Conservation (phyloP, 2,888 invertebrate genomes). For the Eugnorisma glareosa region DNA sequence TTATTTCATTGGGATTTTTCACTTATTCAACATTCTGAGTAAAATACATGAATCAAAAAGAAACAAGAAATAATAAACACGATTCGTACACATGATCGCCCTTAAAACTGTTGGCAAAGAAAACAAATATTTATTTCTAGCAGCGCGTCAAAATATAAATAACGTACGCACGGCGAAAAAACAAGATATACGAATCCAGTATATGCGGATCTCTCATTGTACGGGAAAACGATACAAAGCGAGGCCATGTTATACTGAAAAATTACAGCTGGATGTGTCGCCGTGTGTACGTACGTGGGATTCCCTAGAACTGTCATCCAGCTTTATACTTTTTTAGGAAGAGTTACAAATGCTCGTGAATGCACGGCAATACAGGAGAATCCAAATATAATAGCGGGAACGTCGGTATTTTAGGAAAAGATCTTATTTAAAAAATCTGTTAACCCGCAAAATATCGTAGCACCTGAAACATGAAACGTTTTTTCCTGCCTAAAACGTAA, state of each 20-base stretch:
- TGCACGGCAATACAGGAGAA: background rate
- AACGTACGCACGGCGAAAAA: background rate
- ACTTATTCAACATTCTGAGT: background rate
- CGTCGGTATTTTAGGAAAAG: slow-evolving; percentile 11
- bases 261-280: too few relatives aligned
- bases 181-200: too few relatives aligned
- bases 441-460: background rate
- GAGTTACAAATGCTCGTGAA: slow-evolving; percentile 2
- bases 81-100: background rate
- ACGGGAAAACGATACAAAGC: too few relatives aligned
- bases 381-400: background rate
- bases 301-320: slow-evolving; percentile 19
- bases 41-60: slow-evolving; percentile 1
- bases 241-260: too few relatives aligned
- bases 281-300: slow-evolving; percentile 3
- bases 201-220: too few relatives aligned
- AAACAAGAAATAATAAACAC: background rate
- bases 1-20: too few relatives aligned
- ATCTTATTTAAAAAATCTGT: background rate
- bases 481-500: background rate
- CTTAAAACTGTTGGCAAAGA: slow-evolving; percentile 9
- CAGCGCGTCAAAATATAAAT: slow-evolving; percentile 11
- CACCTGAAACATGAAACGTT: background rate
- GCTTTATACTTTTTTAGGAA: slow-evolving; percentile 2
- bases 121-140: slow-evolving; percentile 40